These are phyloP conservation scores for Naja naja DNA, from an alignment of 2,113 vertebrate genomes.

Conservation along the genomic window DNA sequence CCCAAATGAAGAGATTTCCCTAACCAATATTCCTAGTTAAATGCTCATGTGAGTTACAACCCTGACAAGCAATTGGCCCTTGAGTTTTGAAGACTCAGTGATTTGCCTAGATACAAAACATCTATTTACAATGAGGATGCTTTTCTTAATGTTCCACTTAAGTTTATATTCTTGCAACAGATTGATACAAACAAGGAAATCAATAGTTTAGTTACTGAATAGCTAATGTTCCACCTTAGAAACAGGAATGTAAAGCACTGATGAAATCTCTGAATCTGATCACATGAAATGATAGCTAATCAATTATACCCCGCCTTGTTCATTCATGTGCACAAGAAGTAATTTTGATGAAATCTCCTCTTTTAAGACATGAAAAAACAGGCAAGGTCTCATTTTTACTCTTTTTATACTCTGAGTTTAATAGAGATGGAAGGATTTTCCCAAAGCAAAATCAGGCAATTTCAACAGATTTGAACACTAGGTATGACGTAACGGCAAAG, in stretches of 20 bases:
- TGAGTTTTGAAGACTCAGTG: neutral
- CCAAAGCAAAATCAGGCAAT: neutral
- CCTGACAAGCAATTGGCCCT: neutral
- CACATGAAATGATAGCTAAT: constrained; percentile 21
- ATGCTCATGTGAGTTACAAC: neutral
- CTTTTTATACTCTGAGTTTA: neutral
- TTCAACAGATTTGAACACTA: neutral
- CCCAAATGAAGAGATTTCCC: neutral
- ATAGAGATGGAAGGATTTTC: constrained; percentile 18
- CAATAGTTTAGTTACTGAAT: constrained; percentile 57
- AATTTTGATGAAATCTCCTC: constrained; percentile 5
- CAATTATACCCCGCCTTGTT: neutral
- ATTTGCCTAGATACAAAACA: neutral
- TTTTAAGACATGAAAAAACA: neutral
- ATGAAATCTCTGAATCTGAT: constrained; percentile 37
- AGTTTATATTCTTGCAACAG: constrained; percentile 22
- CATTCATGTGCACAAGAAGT: neutral
- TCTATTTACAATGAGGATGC: neutral
- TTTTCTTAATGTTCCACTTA: constrained; percentile 15
- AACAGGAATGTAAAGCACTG: constrained; percentile 37
- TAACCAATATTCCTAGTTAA: neutral
- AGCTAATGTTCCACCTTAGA: constrained; percentile 22
- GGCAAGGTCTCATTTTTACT: constrained; percentile 29
- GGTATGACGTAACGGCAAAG: neutral
- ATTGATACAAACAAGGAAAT: constrained; percentile 59